phyloP scores from a whole-genome alignment of 2,888 invertebrate species.

The Matsumyia berberina region DNA sequence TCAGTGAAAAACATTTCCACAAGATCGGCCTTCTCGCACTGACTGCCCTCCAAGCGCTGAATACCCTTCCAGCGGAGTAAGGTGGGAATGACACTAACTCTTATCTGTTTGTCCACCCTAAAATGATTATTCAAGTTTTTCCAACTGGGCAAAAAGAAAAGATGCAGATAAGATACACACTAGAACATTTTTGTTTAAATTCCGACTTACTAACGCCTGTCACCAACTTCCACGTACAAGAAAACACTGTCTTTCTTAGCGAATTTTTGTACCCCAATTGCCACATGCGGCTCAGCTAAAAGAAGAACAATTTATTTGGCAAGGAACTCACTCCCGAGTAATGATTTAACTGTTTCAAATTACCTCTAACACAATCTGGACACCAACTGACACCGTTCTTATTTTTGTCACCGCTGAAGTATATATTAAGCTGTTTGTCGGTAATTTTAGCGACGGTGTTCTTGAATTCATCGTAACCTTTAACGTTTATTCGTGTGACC shows the following conservation, averaged over 20 bases:
- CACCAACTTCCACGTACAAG: slow-evolving; percentile 90
- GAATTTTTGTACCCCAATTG: slow-evolving; percentile 85
- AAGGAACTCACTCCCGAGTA: not conserved
- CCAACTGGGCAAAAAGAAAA: slow-evolving; percentile 79
- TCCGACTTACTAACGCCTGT: slow-evolving; percentile 87
- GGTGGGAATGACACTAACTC: slow-evolving; percentile 89
- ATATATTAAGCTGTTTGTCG: slow-evolving; percentile 81
- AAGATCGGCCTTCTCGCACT: slow-evolving; percentile 89
- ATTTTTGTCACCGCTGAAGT: slow-evolving; percentile 87
- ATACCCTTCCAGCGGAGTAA: slow-evolving; percentile 89
- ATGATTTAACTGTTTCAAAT: slow-evolving; percentile 78
- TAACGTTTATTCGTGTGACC: slow-evolving; percentile 84
- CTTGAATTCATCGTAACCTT: slow-evolving; percentile 85
- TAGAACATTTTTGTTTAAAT: not conserved
- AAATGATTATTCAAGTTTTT: slow-evolving; percentile 91
- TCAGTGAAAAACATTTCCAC: slow-evolving; percentile 88
- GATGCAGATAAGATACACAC: not conserved
- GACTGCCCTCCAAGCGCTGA: slow-evolving; percentile 90
- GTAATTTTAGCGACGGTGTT: slow-evolving; percentile 69
- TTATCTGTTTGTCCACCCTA: slow-evolving; percentile 88
- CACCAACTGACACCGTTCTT: slow-evolving; percentile 91
- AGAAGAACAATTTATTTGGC: slow-evolving; percentile 61
- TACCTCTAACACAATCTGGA: slow-evolving; percentile 92
- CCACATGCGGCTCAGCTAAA: slow-evolving; percentile 90
- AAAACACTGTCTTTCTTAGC: slow-evolving; percentile 87